Percentiles rank a stretch among this genome's conserved stretches.
Conservation (phyloP, 2,113 vertebrate genomes). For the Sinocyclocheilus rhinocerous region DNA sequence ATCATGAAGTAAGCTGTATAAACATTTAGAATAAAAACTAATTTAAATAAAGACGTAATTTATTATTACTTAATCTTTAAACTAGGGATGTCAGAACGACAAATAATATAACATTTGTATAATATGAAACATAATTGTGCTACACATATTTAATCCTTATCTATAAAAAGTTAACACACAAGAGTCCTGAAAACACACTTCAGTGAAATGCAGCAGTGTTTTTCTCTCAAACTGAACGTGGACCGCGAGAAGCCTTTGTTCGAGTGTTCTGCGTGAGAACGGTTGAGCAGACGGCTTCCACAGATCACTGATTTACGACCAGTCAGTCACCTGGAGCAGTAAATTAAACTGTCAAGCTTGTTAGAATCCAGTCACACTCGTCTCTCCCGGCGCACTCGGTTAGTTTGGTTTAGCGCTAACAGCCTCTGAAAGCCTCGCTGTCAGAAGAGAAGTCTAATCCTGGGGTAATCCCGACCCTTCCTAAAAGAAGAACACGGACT, state of each 20-base stretch:
- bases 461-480: constrained; percentile 62
- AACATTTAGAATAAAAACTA: not conserved
- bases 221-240: not conserved
- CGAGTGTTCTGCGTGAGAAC: not conserved
- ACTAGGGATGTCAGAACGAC: not conserved
- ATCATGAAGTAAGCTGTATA: not conserved
- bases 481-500: constrained; percentile 61
- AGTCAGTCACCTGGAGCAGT: constrained; percentile 36
- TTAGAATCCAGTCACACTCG: constrained; percentile 40
- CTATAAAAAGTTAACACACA: not conserved
- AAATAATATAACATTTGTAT: not conserved
- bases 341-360: constrained; percentile 48
- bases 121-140: not conserved
- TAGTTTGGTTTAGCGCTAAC: constrained; percentile 39
- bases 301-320: constrained; percentile 30
- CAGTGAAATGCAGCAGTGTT: not conserved
- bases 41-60: too few species aligned
- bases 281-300: constrained; percentile 6
- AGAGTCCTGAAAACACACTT: not conserved
- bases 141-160: not conserved
- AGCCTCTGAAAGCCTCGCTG: constrained; percentile 30
- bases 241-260: not conserved
- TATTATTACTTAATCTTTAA: not conserved
- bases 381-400: constrained; percentile 18
- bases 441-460: constrained; percentile 61